phyloP scores from a whole-genome alignment of 2,797 vertebrate genomes.

The Paratrypauchen microcephalus region DNA sequence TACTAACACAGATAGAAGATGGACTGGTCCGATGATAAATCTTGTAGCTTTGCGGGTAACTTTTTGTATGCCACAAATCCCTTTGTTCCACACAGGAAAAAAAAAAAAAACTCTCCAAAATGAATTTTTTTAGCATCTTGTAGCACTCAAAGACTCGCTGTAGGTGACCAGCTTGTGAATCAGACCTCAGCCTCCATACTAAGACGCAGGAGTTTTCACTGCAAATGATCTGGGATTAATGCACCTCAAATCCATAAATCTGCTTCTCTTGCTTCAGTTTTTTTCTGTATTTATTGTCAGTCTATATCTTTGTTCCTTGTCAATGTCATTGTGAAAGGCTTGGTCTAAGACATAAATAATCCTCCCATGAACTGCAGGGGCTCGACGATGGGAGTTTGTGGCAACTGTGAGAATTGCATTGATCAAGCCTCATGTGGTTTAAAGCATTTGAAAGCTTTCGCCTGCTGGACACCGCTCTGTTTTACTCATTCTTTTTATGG shows the following conservation, averaged over 20 bases:
- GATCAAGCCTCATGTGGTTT: background rate
- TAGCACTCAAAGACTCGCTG: background rate
- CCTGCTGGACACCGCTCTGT: background rate
- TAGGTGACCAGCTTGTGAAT: background rate
- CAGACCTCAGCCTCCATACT: background rate
- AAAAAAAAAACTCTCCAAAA: background rate
- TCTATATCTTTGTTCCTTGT: background rate
- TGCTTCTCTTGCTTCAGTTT: background rate
- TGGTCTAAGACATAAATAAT: slow-evolving; percentile 6
- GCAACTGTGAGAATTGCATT: slow-evolving; percentile 10
- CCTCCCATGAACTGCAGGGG: slow-evolving; percentile 12
- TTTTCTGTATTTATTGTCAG: background rate
- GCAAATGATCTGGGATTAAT: background rate
- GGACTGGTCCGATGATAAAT: background rate
- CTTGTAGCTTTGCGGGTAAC: background rate
- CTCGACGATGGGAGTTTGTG: slow-evolving; percentile 15
- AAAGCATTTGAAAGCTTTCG: background rate
- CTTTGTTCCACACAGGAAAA: background rate
- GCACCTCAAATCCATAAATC: background rate
- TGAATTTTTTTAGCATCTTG: background rate
- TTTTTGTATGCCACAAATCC: background rate
- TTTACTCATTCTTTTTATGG: background rate
- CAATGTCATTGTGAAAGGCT: background rate
- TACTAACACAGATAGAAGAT: background rate
- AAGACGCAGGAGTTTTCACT: background rate